A percentile compares a stretch with the other conserved stretches of the same genome.
Conservation (phyloP, 2,797 vertebrate species). For the Ara ararauna region DNA sequence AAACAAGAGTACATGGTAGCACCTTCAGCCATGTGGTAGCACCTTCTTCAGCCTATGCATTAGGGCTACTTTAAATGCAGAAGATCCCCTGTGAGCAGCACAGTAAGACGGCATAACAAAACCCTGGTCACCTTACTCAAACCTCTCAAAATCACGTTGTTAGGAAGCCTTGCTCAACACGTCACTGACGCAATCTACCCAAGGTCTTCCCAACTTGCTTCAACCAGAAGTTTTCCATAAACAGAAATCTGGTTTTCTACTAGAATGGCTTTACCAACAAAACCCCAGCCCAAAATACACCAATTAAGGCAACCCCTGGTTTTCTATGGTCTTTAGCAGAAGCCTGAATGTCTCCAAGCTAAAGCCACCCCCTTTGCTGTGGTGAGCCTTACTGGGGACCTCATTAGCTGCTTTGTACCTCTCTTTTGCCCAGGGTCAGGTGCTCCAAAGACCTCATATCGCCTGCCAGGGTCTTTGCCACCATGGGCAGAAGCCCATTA, state of each 20-base stretch:
- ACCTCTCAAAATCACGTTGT: fast-evolving
- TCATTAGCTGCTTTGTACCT: neutral
- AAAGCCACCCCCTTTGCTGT: neutral
- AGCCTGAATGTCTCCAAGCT: neutral
- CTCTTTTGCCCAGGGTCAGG: neutral
- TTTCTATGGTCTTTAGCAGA: neutral
- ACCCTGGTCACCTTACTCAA: neutral
- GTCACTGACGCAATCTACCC: neutral
- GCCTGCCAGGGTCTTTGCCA: neutral
- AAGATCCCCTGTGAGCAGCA: neutral
- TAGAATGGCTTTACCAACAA: neutral
- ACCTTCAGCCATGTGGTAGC: neutral
- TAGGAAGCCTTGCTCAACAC: neutral
- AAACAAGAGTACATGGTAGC: fast-evolving
- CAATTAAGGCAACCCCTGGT: fast-evolving
- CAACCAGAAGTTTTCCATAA: neutral
- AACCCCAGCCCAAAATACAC: neutral
- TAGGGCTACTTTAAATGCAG: fast-evolving
- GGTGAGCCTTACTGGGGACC: neutral
- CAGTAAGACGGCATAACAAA: neutral
- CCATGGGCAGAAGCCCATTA: neutral
- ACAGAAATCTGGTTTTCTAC: neutral
- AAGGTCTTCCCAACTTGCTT: neutral
- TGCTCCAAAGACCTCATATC: neutral
- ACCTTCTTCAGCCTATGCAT: neutral